These are phyloP conservation scores for Gulo gulo DNA, from an alignment of 2,113 vertebrate genomes.

Conservation along the genomic window DNA sequence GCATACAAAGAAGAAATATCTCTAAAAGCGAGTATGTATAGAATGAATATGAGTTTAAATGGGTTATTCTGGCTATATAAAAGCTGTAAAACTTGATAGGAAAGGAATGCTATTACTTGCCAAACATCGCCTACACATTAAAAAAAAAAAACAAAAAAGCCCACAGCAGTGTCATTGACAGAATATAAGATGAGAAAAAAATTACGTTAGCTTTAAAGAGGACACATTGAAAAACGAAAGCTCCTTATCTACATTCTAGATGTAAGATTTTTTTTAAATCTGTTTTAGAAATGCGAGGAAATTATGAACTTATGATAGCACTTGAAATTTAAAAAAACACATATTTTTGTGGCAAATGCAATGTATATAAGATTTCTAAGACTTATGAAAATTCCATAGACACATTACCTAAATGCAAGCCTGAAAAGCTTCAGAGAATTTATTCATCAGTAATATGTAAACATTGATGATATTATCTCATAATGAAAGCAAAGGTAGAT, in stretches of 20 bases:
- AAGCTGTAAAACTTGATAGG: constrained; percentile 84
- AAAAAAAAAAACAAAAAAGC: constrained; percentile 43
- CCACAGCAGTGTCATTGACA: constrained; percentile 71
- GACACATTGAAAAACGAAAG: constrained; percentile 17
- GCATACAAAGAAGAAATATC: constrained; percentile 81
- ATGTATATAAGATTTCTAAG: neutral
- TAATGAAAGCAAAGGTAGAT: constrained; percentile 73
- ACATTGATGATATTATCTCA: constrained; percentile 77
- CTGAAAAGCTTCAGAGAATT: constrained; percentile 67
- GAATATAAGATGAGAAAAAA: constrained; percentile 68
- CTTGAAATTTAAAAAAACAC: neutral
- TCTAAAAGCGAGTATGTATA: constrained; percentile 77
- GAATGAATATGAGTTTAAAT: constrained; percentile 84
- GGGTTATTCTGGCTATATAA: constrained; percentile 78
- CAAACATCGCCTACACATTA: constrained; percentile 74
- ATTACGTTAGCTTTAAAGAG: constrained; percentile 61
- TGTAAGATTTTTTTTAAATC: constrained; percentile 32
- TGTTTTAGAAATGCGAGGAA: constrained; percentile 54
- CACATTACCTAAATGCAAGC: neutral
- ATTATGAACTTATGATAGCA: constrained; percentile 13
- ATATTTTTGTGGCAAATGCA: constrained; percentile 6
- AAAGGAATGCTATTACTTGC: constrained; percentile 77
- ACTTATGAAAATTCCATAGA: constrained; percentile 19
- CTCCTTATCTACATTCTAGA: constrained; percentile 51
- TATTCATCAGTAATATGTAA: constrained; percentile 75